Evolutionary conservation across 2,888 invertebrate species (phyloP).

Genomic region (Leptogaster cylindrica): DNA sequence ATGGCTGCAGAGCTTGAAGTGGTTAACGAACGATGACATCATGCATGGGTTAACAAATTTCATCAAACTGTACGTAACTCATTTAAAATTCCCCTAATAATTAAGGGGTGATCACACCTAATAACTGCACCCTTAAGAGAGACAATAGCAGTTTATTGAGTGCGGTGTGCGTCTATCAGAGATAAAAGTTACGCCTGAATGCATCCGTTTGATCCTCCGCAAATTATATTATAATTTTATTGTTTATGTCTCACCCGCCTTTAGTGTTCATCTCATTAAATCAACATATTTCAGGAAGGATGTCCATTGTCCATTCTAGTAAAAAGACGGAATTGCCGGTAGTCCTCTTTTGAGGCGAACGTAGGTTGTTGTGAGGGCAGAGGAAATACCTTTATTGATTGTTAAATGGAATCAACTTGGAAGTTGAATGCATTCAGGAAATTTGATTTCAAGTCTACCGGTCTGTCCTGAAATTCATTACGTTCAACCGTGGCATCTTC

Average conservation of each 20-base stretch:
- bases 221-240: slow-evolving; percentile 42
- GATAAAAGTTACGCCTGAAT: slow-evolving; percentile 18
- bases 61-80: slow-evolving; percentile 15
- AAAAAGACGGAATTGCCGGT: neutral
- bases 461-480: too few species aligned
- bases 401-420: slow-evolving; percentile 36
- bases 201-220: slow-evolving; percentile 41
- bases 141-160: neutral
- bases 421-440: slow-evolving; percentile 44
- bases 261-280: slow-evolving; percentile 27
- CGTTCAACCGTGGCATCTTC: too few species aligned
- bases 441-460: slow-evolving; percentile 42
- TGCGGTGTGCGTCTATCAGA: neutral
- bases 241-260: slow-evolving; percentile 34
- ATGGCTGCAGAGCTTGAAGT: neutral
- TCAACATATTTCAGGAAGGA: slow-evolving; percentile 10
- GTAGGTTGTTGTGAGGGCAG: neutral
- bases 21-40: slow-evolving; percentile 12
- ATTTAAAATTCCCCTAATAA: neutral
- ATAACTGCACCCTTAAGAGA: slow-evolving; percentile 11
- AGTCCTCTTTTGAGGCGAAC: neutral
- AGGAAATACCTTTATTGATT: slow-evolving; percentile 23
- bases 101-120: slow-evolving; percentile 22
- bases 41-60: slow-evolving; percentile 17
- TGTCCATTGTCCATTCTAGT: too few species aligned